A percentile compares a stretch with the other conserved stretches of the same genome.
These are phyloP conservation scores for Hemibagrus guttatus DNA, from an alignment of 2,797 vertebrate genomes.

Conservation along the genomic window DNA sequence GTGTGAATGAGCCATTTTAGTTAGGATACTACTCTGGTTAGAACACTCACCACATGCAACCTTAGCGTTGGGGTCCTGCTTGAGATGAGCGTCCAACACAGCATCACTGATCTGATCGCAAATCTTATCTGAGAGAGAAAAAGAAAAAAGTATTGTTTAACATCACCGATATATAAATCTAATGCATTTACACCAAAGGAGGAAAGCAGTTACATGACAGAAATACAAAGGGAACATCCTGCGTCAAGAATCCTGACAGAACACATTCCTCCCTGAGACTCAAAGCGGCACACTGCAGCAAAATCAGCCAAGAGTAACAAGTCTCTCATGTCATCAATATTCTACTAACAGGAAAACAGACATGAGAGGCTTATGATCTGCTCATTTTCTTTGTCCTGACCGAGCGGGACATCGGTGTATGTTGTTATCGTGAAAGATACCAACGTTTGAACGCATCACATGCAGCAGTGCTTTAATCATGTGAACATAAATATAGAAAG, in stretches of 20 bases:
- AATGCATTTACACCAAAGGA: neutral
- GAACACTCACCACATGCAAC: slow-evolving; percentile 90
- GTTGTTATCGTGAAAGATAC: neutral
- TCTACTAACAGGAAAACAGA: neutral
- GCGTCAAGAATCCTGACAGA: neutral
- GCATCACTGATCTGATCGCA: slow-evolving; percentile 96
- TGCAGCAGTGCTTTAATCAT: neutral
- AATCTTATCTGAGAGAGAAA: slow-evolving; percentile 84
- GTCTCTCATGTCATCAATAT: neutral
- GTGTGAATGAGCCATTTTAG: neutral
- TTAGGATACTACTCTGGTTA: neutral
- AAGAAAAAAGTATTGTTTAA: neutral
- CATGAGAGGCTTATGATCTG: neutral
- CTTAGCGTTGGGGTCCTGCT: slow-evolving; percentile 92
- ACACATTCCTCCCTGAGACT: neutral
- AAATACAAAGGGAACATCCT: too few species aligned
- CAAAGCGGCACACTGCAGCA: neutral
- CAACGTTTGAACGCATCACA: neutral
- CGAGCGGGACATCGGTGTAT: neutral
- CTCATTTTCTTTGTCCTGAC: neutral
- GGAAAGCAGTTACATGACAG: too few species aligned
- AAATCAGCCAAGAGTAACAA: neutral
- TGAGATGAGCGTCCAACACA: slow-evolving; percentile 91
- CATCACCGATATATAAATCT: neutral
- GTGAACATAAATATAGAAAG: too few species aligned